Evolutionary conservation across 2,888 invertebrate species (phyloP), one percentile per base, ranked within the genome.

Genomic region (Thymelicus lineola): DNA sequence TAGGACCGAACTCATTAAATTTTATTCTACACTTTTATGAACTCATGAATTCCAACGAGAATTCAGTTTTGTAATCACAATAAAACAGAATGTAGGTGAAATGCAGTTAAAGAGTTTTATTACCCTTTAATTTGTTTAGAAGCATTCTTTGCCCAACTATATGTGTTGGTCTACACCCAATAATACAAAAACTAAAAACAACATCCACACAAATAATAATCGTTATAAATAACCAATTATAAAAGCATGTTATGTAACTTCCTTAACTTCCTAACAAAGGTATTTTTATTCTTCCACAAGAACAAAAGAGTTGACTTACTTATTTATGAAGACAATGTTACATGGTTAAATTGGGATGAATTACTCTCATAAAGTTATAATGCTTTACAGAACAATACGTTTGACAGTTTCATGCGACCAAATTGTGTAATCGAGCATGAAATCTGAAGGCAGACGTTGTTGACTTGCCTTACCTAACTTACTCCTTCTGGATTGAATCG

Each of bases 401-500:
- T 20, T 42, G 42, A 38, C 38, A 38, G 12, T 64, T 64, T 64
- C 28, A 60, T 71, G 48, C n/a, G 66, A 55, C 55, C 53, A 66
- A 70, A 71, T 80, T 78, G 76, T 74, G 76, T 64, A 78, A 80
- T 70, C 60, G 60, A 64, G 67, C 71, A 60, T 74, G 71, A 71
- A 74, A 72, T 74, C 72, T 73, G 70, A 75, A 72, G 74, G 72
- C 70, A 20, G 28, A 65, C 66, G 71, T 65, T 74, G 72, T 75
- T 79, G 78, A 80, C 78, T 76, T 72, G 74, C 62, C 75, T 79
- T 76, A 74, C 75, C 75, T 73, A 76, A 78, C 66, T 71, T 3
- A 65, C 73, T 63, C 71, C 71, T 20, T 20, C 20, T 20, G 20
- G 20, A 3, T 20, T 20, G 20, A 20, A 20, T 3, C 20, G 20